Base-by-base conservation (phyloP, 2,797 vertebrate species). In the Phalanger gymnotis region DNA sequence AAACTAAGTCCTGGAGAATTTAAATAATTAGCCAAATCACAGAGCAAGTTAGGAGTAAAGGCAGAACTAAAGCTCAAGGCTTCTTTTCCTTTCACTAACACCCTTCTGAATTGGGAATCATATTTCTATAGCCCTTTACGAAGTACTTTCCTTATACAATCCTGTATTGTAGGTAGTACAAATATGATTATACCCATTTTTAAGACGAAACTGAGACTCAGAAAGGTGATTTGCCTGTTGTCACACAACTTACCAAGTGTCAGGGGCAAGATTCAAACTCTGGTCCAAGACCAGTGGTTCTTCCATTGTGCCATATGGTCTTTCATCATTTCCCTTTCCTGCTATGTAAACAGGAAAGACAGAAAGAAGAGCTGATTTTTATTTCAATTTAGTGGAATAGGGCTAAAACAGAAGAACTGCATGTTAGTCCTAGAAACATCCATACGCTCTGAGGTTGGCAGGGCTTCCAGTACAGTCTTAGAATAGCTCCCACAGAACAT, bases 401-500 rank as follows among this genome's bases (percentile, higher is more conserved):
- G n/a, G 31, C 92, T 94, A 25, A 40, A 25, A 27, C 40, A 87
- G 73, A 87, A 87, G 73, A 87, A 87, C 40, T 3, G 13, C 25
- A 51, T 87, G 73, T 51, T 87, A 87, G 73, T 87, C 73, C 73
- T 87, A 27, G 73, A 87, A 87, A 87, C 73, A 87, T 87, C 73
- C 73, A 87, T 87, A 87, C 30, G 54, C 90, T 28, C 25, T 13
- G 30, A 52, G 13, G 30, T 2, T 40, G 14, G 92, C 53, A 13
- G 14, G 13, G 66, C 2, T 27, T n/a, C 31, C 57, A 55, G 34
- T 19, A 22, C 81, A 34, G 51, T 27, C 61, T 90, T 55, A 54
- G 1, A 19, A 90, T 53, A 53, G 22, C 73, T 95, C 94, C 94
- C 91, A 96, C 95, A 92, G 16, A 57, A 34, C 61, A 52, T 94